Evolutionary conservation across 53 echinoderm and acorn worm species (phyloP), one percentile per base, ranked within the genome.

Genomic region (Henricia sp.): DNA sequence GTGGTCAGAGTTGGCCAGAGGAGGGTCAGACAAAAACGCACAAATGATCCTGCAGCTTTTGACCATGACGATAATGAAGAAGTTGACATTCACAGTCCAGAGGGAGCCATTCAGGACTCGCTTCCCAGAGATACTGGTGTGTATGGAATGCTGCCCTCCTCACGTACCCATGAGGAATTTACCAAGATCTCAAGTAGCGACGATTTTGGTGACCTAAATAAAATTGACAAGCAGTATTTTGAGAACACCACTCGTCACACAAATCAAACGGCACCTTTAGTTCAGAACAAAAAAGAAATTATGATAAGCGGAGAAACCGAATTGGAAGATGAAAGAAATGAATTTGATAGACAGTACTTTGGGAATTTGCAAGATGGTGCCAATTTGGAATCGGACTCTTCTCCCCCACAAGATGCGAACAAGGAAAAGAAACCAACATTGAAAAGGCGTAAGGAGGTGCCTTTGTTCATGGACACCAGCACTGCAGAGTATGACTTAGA

Each of bases 281-380:
- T 41, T 9, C 44, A 42, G 14, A 70, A 17, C 28, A 23, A 26
- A 42, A 27, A 3, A n/a, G n/a, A n/a, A n/a, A n/a, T n/a, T n/a
- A n/a, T n/a, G n/a, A n/a, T n/a, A n/a, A n/a, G n/a, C n/a, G n/a
- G n/a, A n/a, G n/a, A n/a, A n/a, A n/a, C n/a, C n/a, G n/a, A n/a
- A n/a, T n/a, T n/a, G n/a, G n/a, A n/a, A n/a, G 38, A 78, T 37
- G 64, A 71, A 4, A 33, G 48, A 24, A 83, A 83, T 73, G 83
- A 71, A 88, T 59, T 83, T 71, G 88, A 88, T 17, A 60, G 64
- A 23, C 88, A 88, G 64, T 88, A 83, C 72, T 88, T 88, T 66
- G 88, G 73, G 25, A 67, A 16, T 56, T 36, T 54, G 60, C 28
- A 55, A 57, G 71, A 38, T 58, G 20, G 0, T 12, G 67, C 1